A percentile compares a stretch with the other conserved stretches of the same genome.
These are phyloP conservation scores for Urophycis tenuis DNA, from an alignment of 2,797 vertebrate genomes.

Conservation along the genomic window DNA sequence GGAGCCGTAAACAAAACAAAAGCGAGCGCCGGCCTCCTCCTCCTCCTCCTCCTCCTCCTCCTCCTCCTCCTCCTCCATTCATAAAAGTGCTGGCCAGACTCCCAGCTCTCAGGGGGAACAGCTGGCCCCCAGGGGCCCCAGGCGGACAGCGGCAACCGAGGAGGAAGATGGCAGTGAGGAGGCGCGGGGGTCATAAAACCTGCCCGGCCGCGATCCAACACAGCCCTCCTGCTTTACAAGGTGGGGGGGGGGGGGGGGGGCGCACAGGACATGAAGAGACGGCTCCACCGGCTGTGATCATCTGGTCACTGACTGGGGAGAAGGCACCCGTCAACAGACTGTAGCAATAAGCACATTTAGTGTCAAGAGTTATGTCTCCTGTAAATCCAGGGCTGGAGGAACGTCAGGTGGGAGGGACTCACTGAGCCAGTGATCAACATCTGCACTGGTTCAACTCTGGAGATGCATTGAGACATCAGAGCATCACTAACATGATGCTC, in stretches of 20 bases:
- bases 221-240: constrained; percentile 49
- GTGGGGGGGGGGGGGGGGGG: background rate
- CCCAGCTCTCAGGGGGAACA: constrained; percentile 52
- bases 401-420: background rate
- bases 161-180: constrained; percentile 34
- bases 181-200: constrained; percentile 62
- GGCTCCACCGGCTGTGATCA: background rate
- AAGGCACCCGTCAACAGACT: background rate
- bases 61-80: constrained; percentile 48
- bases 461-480: too few relatives aligned
- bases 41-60: constrained; percentile 50
- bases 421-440: background rate
- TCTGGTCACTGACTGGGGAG: background rate
- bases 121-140: constrained; percentile 48
- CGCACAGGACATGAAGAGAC: background rate
- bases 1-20: constrained; percentile 54
- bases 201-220: constrained; percentile 66
- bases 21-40: constrained; percentile 43
- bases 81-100: constrained; percentile 42
- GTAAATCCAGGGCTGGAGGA: background rate
- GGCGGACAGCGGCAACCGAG: constrained; percentile 14
- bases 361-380: background rate
- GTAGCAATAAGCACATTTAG: background rate
- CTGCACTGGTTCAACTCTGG: background rate
- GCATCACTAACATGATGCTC: too few relatives aligned